Conservation (phyloP, 2,888 invertebrate genomes). For the Abrostola triplasia region DNA sequence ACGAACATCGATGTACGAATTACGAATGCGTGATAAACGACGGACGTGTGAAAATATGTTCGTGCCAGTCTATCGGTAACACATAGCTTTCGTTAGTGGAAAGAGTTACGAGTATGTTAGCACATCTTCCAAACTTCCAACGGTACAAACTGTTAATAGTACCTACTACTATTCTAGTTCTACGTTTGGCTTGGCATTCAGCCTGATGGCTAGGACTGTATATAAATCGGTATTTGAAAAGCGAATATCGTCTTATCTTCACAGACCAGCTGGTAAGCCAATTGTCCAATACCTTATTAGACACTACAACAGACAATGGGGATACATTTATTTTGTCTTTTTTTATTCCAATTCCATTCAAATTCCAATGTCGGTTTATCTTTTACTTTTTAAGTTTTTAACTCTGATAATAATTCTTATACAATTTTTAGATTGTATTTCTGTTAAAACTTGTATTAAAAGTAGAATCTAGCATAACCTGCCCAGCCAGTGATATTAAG, state of each 20-base stretch:
- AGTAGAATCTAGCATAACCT: too few relatives aligned
- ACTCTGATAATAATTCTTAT: too few relatives aligned
- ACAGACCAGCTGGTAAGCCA: too few relatives aligned
- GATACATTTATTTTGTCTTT: too few relatives aligned
- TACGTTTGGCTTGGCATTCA: neutral
- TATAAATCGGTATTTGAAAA: neutral
- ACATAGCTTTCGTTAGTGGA: slow-evolving; percentile 14
- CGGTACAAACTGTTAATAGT: neutral
- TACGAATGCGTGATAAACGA: slow-evolving; percentile 13
- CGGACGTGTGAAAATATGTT: slow-evolving; percentile 2
- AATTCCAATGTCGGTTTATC: too few relatives aligned
- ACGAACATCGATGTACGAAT: slow-evolving; percentile 4
- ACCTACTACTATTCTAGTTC: neutral
- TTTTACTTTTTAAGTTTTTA: too few relatives aligned
- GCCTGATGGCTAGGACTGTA: neutral
- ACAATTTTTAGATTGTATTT: too few relatives aligned
- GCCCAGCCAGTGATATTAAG: too few relatives aligned
- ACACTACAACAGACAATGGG: too few relatives aligned
- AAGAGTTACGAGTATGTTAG: slow-evolving; percentile 5
- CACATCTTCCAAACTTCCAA: neutral
- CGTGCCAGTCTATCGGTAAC: slow-evolving; percentile 14
- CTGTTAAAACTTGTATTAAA: too few relatives aligned
- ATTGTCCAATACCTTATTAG: too few relatives aligned
- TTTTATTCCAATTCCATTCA: too few relatives aligned
- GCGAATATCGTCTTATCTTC: neutral